phyloP scores from a whole-genome alignment of 2,797 vertebrate species.

The Spinus olivaceus region DNA sequence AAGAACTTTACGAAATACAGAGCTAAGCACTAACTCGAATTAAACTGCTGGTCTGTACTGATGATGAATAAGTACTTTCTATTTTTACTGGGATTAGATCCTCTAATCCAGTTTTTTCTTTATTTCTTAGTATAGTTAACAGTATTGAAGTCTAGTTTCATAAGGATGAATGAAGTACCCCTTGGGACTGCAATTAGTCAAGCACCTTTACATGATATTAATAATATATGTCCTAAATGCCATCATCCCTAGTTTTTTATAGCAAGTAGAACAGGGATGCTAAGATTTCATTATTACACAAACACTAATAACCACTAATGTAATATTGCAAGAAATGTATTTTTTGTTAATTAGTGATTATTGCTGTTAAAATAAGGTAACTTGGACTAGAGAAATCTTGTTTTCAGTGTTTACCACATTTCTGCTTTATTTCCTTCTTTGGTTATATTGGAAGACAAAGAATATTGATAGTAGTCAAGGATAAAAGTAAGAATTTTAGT shows the following conservation, averaged over 20 bases:
- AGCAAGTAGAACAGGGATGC: background rate
- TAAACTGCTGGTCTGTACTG: background rate
- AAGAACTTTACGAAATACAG: background rate
- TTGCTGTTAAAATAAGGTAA: background rate
- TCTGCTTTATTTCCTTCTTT: background rate
- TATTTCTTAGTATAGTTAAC: background rate
- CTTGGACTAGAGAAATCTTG: background rate
- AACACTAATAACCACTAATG: background rate
- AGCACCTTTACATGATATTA: background rate
- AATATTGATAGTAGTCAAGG: background rate
- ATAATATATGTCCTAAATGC: background rate
- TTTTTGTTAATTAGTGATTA: background rate
- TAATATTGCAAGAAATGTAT: background rate
- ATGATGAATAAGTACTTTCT: background rate
- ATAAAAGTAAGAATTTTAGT: background rate
- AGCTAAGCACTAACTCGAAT: background rate
- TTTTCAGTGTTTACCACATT: background rate
- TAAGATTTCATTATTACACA: background rate
- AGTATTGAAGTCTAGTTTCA: background rate
- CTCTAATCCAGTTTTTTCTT: background rate
- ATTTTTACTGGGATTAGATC: background rate
- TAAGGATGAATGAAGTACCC: background rate
- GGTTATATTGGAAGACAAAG: conserved; percentile 12
- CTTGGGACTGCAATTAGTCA: background rate
- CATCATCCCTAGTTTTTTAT: background rate